Conservation (phyloP, 2,113 vertebrate genomes). For the Porphyrio hochstetteri region DNA sequence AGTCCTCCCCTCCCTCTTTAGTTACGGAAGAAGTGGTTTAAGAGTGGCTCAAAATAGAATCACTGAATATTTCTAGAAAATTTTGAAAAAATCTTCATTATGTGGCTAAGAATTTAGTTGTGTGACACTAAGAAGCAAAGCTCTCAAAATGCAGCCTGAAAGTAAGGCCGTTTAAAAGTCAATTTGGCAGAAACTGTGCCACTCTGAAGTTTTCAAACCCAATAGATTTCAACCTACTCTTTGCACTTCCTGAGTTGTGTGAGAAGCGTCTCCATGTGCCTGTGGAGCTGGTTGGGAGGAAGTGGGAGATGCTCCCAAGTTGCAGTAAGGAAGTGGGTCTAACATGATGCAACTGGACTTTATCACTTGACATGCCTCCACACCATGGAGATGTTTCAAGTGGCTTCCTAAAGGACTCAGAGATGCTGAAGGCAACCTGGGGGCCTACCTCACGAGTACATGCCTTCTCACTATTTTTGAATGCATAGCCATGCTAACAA, state of each 20-base stretch:
- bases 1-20: not conserved
- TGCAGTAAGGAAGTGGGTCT: not conserved
- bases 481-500: not conserved
- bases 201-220: not conserved
- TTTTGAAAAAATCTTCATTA: not conserved
- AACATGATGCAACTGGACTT: not conserved
- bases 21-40: not conserved
- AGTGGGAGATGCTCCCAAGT: not conserved
- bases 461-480: not conserved
- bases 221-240: not conserved
- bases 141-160: not conserved
- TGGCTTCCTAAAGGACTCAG: not conserved
- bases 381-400: not conserved
- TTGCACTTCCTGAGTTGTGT: not conserved
- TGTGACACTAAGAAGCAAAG: not conserved
- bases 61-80: not conserved
- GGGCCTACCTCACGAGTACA: not conserved
- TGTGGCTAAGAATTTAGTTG: not conserved
- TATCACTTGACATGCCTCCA: not conserved
- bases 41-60: not conserved
- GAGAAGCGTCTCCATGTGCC: not conserved
- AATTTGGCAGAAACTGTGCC: not conserved
- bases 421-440: not conserved
- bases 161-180: not conserved
- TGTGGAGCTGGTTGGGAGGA: not conserved